Evolutionary conservation across 2,113 vertebrate species (phyloP).

Genomic region (Varanus salvator): DNA sequence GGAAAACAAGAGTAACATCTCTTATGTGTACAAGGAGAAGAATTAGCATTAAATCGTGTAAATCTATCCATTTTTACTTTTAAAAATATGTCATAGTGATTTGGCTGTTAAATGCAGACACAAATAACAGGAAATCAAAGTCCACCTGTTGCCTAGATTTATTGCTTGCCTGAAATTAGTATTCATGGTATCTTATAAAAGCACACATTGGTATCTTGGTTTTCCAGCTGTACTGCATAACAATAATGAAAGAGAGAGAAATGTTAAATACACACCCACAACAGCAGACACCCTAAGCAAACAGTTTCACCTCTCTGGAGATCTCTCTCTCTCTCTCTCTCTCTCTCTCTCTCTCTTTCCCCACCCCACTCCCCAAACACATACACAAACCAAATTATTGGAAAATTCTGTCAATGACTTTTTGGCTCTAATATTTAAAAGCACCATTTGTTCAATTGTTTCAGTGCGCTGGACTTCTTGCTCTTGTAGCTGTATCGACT

Average conservation of each 20-base stretch:
- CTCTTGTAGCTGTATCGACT: neutral
- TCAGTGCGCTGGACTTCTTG: neutral
- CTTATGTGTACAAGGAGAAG: neutral
- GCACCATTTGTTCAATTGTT: neutral
- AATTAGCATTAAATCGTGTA: neutral
- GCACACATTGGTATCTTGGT: conserved; percentile 30
- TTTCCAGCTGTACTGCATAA: conserved; percentile 42
- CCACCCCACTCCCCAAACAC: too few relatives aligned
- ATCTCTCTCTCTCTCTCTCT: neutral
- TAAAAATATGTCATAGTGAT: neutral
- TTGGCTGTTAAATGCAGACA: conserved; percentile 36
- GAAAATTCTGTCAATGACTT: neutral
- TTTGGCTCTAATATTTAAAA: neutral
- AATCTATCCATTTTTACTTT: neutral
- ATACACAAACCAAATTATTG: neutral
- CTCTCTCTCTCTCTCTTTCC: neutral
- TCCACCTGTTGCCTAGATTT: conserved; percentile 23
- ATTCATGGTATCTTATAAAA: conserved; percentile 45
- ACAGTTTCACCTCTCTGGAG: neutral
- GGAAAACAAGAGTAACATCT: neutral
- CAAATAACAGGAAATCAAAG: conserved; percentile 34
- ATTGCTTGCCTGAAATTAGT: conserved; percentile 54
- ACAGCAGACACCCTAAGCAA: conserved; percentile 24
- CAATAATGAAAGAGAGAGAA: conserved; percentile 19
- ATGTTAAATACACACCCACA: conserved; percentile 23